A percentile compares a stretch with the other conserved stretches of the same genome.
These are phyloP conservation scores for Thunnus albacares DNA, from an alignment of 2,797 vertebrate species.

Conservation along the genomic window DNA sequence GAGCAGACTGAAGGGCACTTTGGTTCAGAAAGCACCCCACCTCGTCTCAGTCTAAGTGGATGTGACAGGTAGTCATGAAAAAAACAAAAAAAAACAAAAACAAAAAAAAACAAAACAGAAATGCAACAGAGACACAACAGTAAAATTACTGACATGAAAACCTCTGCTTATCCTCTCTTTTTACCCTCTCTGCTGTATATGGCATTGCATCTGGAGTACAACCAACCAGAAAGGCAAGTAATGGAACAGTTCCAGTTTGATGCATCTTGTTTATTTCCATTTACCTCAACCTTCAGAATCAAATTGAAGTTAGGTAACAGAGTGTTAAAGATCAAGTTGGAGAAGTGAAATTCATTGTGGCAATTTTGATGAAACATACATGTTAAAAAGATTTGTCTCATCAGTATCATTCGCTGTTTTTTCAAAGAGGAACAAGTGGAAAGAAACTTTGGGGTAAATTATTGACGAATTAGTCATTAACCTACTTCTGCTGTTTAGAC, in stretches of 20 bases:
- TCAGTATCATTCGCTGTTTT: neutral
- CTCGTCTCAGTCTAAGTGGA: constrained; percentile 73
- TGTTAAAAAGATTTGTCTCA: neutral
- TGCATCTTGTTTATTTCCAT: constrained; percentile 53
- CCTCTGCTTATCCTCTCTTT: constrained; percentile 19
- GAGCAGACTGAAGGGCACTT: constrained; percentile 78
- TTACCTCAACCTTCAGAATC: constrained; percentile 53
- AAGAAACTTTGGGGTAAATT: constrained; percentile 62
- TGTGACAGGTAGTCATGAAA: constrained; percentile 78
- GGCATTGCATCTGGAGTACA: constrained; percentile 50
- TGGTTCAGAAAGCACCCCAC: constrained; percentile 77
- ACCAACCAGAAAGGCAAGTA: constrained; percentile 48
- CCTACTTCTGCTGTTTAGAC: constrained; percentile 72
- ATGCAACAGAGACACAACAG: constrained; percentile 66
- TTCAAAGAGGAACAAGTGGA: constrained; percentile 19
- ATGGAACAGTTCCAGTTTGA: constrained; percentile 57
- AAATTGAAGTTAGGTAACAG: constrained; percentile 8
- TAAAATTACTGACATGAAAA: constrained; percentile 76
- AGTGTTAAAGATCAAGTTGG: constrained; percentile 1
- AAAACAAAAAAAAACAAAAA: constrained; percentile 18
- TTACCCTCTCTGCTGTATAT: constrained; percentile 45
- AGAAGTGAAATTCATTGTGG: constrained; percentile 9
- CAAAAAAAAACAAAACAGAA: constrained; percentile 31
- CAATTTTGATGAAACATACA: constrained; percentile 10
- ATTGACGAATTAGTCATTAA: constrained; percentile 74